Evolutionary conservation across 2,888 invertebrate genomes (phyloP).

Genomic region (Ceraclea dissimilis): DNA sequence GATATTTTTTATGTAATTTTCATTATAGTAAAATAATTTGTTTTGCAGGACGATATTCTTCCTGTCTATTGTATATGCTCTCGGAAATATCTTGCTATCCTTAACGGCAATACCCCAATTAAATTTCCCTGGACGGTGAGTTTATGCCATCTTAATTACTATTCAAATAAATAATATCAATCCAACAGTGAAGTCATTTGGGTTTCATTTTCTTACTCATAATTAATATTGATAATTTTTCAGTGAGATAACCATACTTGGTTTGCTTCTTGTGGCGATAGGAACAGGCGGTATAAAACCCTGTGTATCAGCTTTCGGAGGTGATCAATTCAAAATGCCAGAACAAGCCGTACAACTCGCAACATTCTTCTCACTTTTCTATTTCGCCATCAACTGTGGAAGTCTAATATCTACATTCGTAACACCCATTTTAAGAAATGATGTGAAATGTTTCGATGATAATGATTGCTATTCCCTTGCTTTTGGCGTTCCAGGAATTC

Average conservation of each 20-base stretch:
- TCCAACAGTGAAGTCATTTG: too few species aligned
- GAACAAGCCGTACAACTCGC: conserved; percentile 72
- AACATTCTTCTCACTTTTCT: conserved; percentile 89
- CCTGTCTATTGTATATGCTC: conserved; percentile 71
- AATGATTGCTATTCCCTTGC: conserved; percentile 76
- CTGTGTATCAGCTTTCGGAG: conserved; percentile 91
- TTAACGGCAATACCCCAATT: conserved; percentile 57
- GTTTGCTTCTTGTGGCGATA: conserved; percentile 69
- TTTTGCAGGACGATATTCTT: conserved; percentile 64
- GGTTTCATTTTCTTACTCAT: too few species aligned
- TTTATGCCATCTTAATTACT: too few species aligned
- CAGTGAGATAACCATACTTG: conserved; percentile 59
- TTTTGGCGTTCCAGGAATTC: conserved; percentile 80
- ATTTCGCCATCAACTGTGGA: conserved; percentile 89
- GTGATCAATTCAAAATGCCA: conserved; percentile 82
- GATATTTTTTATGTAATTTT: too few species aligned
- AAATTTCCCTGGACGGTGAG: conserved; percentile 52
- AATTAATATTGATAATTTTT: conserved; percentile 23
- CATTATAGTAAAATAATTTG: too few species aligned
- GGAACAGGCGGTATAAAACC: conserved; percentile 96
- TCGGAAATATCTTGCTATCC: conserved; percentile 75
- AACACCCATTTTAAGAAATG: conserved; percentile 78
- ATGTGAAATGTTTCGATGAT: conserved; percentile 69
- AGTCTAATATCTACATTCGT: conserved; percentile 81
- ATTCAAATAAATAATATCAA: too few species aligned